These are phyloP conservation scores for Eonycteris spelaea DNA, from an alignment of 2,113 vertebrate species.

Conservation along the genomic window DNA sequence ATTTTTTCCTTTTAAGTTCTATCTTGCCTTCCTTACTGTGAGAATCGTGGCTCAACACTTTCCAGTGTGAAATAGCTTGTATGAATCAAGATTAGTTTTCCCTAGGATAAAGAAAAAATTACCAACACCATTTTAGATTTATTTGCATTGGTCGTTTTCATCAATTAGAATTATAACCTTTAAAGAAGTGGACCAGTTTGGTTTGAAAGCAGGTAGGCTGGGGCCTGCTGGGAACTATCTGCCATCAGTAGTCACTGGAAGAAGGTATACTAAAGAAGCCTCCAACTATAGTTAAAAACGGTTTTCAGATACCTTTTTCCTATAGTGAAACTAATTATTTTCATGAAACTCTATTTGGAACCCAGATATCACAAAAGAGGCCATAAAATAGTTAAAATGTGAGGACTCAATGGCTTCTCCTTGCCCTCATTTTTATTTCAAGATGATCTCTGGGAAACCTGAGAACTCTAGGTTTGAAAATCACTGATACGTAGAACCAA, in stretches of 20 bases:
- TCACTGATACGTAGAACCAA: neutral
- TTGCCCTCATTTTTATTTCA: neutral
- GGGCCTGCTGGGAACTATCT: neutral
- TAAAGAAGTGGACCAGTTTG: neutral
- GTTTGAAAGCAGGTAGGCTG: neutral
- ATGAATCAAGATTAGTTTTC: conserved; percentile 24
- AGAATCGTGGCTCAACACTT: neutral
- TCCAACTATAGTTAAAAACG: neutral
- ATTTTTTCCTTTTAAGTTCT: neutral
- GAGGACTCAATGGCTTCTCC: neutral
- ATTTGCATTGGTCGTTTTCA: neutral
- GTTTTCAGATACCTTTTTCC: neutral
- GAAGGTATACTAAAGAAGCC: neutral
- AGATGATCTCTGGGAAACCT: neutral
- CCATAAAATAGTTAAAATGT: neutral
- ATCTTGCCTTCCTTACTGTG: neutral
- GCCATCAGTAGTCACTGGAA: neutral
- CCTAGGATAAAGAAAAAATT: neutral
- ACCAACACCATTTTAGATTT: neutral
- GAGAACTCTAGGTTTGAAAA: neutral
- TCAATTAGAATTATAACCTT: neutral
- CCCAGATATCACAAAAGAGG: neutral
- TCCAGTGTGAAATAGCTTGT: neutral
- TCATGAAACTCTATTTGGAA: neutral
- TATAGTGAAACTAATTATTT: neutral